Evolutionary conservation across 2,888 invertebrate genomes (phyloP).

Genomic region (Clusia tigrina): DNA sequence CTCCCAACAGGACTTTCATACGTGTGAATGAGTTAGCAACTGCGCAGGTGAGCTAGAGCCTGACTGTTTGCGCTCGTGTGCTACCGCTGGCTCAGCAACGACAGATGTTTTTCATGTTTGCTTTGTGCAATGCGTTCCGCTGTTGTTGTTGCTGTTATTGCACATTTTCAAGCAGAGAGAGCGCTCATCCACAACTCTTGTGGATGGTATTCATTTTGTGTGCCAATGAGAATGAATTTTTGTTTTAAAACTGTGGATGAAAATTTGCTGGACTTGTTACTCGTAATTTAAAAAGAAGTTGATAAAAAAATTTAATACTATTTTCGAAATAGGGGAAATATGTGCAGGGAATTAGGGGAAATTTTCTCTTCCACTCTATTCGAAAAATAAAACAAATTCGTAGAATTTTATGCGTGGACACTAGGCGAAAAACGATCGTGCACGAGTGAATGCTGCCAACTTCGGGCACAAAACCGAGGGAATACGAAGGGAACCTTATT

Average conservation of each 20-base stretch:
- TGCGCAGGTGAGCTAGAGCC: not conserved
- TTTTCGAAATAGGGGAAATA: too few relatives aligned
- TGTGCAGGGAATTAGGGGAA: too few relatives aligned
- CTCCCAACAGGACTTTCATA: too few relatives aligned
- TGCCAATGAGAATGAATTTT: conserved; percentile 26
- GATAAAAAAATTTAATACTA: too few relatives aligned
- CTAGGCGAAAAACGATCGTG: too few relatives aligned
- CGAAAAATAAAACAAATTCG: too few relatives aligned
- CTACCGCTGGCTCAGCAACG: conserved; percentile 6
- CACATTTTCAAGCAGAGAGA: not conserved
- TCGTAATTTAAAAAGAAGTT: too few relatives aligned
- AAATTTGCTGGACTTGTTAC: conserved; percentile 20
- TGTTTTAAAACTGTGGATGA: conserved; percentile 28
- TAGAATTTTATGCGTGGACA: too few relatives aligned
- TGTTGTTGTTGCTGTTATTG: not conserved
- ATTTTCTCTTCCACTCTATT: too few relatives aligned
- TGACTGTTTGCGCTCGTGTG: not conserved
- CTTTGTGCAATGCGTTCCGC: conserved; percentile 25
- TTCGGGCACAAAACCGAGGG: too few relatives aligned
- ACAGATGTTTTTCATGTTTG: conserved; percentile 29
- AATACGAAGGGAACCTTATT: too few relatives aligned
- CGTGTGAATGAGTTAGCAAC: conserved; percentile 1
- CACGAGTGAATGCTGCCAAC: too few relatives aligned
- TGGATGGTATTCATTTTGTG: conserved; percentile 33
- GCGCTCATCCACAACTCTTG: conserved; percentile 8